Evolutionary conservation across 2,797 vertebrate species (phyloP).

Genomic region (Neopelma chrysocephalum): DNA sequence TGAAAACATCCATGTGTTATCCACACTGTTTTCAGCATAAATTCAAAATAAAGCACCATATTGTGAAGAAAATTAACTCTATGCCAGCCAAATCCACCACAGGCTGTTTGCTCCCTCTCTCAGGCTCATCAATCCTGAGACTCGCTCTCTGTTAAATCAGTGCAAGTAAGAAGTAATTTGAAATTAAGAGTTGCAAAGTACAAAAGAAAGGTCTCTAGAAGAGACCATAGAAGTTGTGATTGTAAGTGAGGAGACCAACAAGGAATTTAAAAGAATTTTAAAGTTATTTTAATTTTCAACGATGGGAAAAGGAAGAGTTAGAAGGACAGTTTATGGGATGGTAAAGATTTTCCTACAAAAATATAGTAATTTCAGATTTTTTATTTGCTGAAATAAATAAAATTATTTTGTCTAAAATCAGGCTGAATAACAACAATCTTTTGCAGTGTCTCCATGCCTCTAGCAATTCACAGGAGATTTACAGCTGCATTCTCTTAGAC

Average conservation of each 20-base stretch:
- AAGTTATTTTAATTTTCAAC: background rate
- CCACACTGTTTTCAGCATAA: background rate
- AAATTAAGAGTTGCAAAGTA: background rate
- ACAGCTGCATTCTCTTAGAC: background rate
- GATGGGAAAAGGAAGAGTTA: background rate
- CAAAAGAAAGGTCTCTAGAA: background rate
- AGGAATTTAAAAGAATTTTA: background rate
- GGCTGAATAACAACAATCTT: background rate
- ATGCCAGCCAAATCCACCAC: background rate
- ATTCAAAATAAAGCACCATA: background rate
- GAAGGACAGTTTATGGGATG: background rate
- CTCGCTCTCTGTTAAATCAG: background rate
- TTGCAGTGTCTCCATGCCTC: background rate
- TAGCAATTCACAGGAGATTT: background rate
- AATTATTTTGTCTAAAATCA: background rate
- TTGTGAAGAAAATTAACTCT: background rate
- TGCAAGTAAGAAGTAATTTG: background rate
- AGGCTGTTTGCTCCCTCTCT: background rate
- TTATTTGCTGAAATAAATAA: background rate
- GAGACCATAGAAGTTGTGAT: background rate
- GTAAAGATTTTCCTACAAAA: background rate
- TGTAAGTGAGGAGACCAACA: background rate
- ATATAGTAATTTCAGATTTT: background rate
- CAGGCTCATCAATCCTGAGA: rapidly evolving
- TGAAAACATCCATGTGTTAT: background rate